Conservation (phyloP, 2,888 invertebrate species). For the Brenthis hecate region DNA sequence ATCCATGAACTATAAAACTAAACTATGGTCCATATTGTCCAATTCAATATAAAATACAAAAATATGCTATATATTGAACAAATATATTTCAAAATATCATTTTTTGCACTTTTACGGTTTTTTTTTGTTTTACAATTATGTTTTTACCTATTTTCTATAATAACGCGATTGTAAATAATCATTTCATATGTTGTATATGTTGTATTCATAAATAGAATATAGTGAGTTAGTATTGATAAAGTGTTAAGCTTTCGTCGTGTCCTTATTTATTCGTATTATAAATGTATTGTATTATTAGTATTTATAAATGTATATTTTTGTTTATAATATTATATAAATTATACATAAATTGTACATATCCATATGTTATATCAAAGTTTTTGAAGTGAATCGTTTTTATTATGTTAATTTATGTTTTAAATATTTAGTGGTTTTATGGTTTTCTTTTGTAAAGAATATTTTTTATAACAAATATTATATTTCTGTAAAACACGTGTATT, state of each 20-base stretch:
- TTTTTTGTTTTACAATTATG: background rate
- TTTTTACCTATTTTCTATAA: background rate
- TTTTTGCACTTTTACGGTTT: no score
- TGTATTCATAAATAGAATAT: background rate
- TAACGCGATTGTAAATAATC: constrained; percentile 3
- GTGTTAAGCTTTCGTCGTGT: constrained; percentile 13
- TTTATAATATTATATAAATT: background rate
- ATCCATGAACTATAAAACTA: no score
- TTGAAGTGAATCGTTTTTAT: background rate
- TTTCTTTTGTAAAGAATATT: no score
- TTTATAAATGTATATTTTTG: no score
- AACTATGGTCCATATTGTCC: no score
- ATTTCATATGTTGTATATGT: background rate
- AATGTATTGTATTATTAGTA: constrained; percentile 1
- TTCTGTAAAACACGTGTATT: no score
- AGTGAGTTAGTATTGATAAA: constrained; percentile 1
- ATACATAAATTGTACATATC: constrained; percentile 31
- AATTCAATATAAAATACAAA: no score
- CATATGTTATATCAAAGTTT: constrained; percentile 12
- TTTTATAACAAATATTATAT: no score
- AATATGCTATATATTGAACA: no score
- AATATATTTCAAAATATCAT: no score
- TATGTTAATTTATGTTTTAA: constrained; percentile 3
- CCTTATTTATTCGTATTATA: constrained; percentile 14
- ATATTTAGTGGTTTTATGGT: background rate